phyloP scores from a whole-genome alignment of 2,888 invertebrate genomes.

The Spialia ferax region DNA sequence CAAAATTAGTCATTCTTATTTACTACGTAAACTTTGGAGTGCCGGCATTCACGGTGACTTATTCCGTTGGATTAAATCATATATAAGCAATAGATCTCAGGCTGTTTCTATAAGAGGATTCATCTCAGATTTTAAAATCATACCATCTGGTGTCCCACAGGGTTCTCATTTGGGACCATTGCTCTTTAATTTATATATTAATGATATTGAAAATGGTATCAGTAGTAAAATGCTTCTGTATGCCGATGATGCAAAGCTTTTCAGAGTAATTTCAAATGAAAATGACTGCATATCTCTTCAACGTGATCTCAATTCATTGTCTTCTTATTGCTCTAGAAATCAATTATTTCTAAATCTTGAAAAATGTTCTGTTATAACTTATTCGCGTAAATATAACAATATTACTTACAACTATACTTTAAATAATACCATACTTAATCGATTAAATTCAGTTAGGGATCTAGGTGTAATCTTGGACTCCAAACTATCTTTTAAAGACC shows the following conservation, averaged over 20 bases:
- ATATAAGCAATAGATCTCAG: neutral
- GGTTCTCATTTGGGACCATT: neutral
- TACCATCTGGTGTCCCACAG: neutral
- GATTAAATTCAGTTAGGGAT: neutral
- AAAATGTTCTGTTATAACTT: neutral
- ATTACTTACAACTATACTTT: neutral
- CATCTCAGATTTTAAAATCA: neutral
- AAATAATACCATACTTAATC: neutral
- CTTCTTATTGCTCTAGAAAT: neutral
- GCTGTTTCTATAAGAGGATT: neutral
- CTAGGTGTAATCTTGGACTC: neutral
- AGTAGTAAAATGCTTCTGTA: neutral
- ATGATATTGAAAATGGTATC: neutral
- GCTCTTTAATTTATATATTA: neutral
- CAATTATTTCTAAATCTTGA: neutral
- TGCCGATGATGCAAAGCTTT: neutral
- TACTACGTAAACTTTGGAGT: neutral
- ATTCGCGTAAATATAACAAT: neutral
- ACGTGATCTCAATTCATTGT: neutral
- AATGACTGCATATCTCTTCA: neutral
- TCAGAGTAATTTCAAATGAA: neutral
- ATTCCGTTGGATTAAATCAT: neutral
- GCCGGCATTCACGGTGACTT: neutral
- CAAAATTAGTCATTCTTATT: neutral
- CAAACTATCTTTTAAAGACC: neutral